These are phyloP conservation scores for Chroicocephalus ridibundus DNA, from an alignment of 2,113 vertebrate species.

Conservation along the genomic window DNA sequence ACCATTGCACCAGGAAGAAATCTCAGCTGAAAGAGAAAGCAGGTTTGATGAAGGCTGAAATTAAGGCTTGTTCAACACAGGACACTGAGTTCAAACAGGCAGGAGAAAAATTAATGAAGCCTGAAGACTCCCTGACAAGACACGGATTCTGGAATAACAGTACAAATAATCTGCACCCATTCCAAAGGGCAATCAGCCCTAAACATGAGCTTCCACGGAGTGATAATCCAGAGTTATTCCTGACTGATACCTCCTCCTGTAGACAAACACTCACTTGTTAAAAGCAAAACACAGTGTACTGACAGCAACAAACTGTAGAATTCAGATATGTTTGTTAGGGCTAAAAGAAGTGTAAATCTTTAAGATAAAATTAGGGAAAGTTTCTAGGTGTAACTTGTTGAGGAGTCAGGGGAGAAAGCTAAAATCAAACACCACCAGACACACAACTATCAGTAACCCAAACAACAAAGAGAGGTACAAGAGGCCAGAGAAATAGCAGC, in stretches of 20 bases:
- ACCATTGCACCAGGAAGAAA: neutral
- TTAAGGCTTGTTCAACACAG: neutral
- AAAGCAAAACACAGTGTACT: neutral
- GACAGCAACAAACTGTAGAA: constrained; percentile 21
- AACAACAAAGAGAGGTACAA: constrained; percentile 52
- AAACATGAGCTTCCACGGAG: neutral
- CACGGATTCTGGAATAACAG: neutral
- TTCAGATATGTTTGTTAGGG: constrained; percentile 15
- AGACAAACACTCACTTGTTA: constrained; percentile 39
- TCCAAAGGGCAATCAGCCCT: constrained; percentile 1
- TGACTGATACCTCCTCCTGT: constrained; percentile 18
- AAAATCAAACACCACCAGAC: constrained; percentile 53
- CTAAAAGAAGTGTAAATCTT: neutral
- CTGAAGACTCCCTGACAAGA: neutral
- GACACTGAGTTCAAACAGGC: neutral
- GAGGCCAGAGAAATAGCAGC: constrained; percentile 52
- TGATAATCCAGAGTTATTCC: constrained; percentile 4
- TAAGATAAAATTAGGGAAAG: constrained; percentile 37
- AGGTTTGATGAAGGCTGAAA: neutral
- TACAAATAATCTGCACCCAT: neutral
- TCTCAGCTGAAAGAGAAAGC: neutral
- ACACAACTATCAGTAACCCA: constrained; percentile 54
- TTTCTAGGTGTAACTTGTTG: constrained; percentile 20
- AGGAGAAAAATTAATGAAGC: neutral
- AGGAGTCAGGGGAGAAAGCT: constrained; percentile 16